Evolutionary conservation across 2,888 invertebrate genomes (phyloP).

Genomic region (Drosophila nr. fundita): DNA sequence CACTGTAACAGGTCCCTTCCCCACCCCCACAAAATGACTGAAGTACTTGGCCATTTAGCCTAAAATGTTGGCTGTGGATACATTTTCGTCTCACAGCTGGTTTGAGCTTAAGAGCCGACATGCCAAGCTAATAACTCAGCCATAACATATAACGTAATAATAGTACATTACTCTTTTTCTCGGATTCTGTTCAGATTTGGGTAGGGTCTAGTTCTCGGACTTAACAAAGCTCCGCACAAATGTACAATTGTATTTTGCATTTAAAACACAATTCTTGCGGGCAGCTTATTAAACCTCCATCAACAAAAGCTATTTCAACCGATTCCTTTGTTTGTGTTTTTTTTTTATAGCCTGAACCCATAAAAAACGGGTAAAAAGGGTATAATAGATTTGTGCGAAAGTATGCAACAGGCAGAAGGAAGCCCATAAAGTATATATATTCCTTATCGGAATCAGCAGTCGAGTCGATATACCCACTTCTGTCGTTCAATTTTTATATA

Average conservation of each 20-base stretch:
- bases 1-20: background rate
- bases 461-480: background rate
- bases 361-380: background rate
- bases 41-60: conserved; percentile 18
- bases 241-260: conserved; percentile 15
- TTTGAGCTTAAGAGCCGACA: background rate
- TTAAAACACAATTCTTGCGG: conserved; percentile 28
- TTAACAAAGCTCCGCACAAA: background rate
- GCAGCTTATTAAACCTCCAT: conserved; percentile 48
- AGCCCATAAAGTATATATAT: background rate
- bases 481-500: background rate
- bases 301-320: conserved; percentile 2
- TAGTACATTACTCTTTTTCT: background rate
- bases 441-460: background rate
- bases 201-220: background rate
- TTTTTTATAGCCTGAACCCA: conserved; percentile 1
- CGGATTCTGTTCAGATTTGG: background rate
- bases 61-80: background rate
- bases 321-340: conserved; percentile 23
- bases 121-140: background rate
- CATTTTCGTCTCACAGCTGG: background rate
- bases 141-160: background rate
- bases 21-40: background rate
- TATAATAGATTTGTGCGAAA: background rate
- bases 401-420: background rate